Percentiles rank a stretch among this genome's conserved stretches.
These are phyloP conservation scores for Brenthis hecate DNA, from an alignment of 2,888 invertebrate genomes.

Conservation along the genomic window DNA sequence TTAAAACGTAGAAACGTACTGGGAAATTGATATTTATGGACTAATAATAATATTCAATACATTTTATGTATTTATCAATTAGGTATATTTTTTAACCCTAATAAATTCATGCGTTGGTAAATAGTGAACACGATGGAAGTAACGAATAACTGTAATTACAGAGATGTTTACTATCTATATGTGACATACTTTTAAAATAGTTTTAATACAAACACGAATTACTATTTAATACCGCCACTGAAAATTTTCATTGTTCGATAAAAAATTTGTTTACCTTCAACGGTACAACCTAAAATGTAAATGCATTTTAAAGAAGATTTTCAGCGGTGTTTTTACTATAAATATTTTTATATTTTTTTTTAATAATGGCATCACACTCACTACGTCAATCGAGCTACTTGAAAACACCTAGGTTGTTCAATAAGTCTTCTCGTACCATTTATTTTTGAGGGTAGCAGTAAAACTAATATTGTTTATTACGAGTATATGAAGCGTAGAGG, in stretches of 20 bases:
- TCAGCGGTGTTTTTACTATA: conserved; percentile 38
- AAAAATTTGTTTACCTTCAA: background rate
- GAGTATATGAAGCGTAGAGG: too few species aligned
- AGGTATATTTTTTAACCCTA: conserved; percentile 23
- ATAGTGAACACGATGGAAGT: conserved; percentile 20
- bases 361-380: conserved; percentile 46
- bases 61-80: conserved; percentile 8
- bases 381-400: conserved; percentile 46
- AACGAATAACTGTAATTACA: conserved; percentile 20
- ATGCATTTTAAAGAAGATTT: conserved; percentile 37
- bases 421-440: too few species aligned
- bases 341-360: conserved; percentile 26
- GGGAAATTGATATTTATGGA: background rate
- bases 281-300: background rate
- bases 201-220: conserved; percentile 34
- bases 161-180: conserved; percentile 18
- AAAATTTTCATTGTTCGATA: conserved; percentile 33
- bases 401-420: conserved; percentile 34
- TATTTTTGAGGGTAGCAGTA: too few species aligned
- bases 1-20: conserved; percentile 25
- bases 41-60: background rate
- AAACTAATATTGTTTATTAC: too few species aligned
- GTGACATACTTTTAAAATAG: conserved; percentile 19
- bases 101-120: conserved; percentile 35
- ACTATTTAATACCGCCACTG: conserved; percentile 30